Conservation (phyloP, 2,797 vertebrate species). For the Morus bassanus region DNA sequence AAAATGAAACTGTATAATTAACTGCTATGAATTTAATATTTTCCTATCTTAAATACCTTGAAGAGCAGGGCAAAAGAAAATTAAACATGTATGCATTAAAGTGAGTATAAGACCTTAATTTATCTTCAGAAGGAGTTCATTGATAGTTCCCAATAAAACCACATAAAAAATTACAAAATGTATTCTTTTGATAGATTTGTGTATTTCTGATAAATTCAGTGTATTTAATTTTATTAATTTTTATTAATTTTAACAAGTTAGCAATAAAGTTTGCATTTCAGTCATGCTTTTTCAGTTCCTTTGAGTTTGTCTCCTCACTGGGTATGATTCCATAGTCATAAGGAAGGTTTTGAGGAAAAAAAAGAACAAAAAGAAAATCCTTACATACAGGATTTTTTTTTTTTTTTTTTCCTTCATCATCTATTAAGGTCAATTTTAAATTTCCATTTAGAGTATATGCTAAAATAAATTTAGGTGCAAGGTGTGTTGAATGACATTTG, state of each 20-base stretch:
- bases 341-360: neutral
- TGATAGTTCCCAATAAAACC: neutral
- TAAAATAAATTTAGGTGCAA: neutral
- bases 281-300: neutral
- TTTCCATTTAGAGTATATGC: neutral
- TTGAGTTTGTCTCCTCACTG: neutral
- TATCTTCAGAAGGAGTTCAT: neutral
- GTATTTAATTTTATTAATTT: neutral
- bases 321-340: neutral
- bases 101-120: neutral
- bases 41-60: neutral
- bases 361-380: neutral
- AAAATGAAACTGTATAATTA: neutral
- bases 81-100: neutral
- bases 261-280: neutral
- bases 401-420: neutral
- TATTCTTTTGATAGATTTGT: neutral
- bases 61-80: neutral
- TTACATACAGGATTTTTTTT: neutral
- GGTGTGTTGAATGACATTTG: neutral
- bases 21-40: neutral
- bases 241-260: neutral
- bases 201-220: no score
- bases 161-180: neutral
- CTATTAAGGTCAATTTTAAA: neutral